These are phyloP conservation scores for Malthinus flaveolus DNA, from an alignment of 2,888 invertebrate species.

Conservation along the genomic window DNA sequence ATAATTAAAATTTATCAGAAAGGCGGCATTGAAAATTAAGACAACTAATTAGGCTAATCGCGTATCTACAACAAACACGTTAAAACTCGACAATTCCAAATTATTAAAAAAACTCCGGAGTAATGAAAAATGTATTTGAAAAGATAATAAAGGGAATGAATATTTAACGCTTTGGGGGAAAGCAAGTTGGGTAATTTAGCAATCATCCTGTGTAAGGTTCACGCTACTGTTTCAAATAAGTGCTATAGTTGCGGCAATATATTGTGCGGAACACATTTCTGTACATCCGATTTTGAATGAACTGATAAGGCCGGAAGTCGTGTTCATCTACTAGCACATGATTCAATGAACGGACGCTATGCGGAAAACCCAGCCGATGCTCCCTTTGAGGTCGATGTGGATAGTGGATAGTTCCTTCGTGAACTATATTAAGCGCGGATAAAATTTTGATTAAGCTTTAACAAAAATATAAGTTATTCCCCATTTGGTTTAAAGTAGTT, in stretches of 20 bases:
- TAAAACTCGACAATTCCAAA: too few species aligned
- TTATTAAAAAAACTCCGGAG: too few species aligned
- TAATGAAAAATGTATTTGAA: neutral
- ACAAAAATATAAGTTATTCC: too few species aligned
- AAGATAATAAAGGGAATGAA: neutral
- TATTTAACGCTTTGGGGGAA: neutral
- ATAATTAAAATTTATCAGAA: too few species aligned
- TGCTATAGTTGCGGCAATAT: constrained; percentile 24
- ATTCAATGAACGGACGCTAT: constrained; percentile 40
- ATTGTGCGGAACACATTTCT: constrained; percentile 39
- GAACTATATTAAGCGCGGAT: constrained; percentile 31
- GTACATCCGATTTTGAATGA: constrained; percentile 43
- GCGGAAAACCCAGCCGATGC: constrained; percentile 36
- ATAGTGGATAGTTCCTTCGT: constrained; percentile 30
- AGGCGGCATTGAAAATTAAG: too few species aligned
- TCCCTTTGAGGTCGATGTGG: constrained; percentile 30
- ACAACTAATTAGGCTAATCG: too few species aligned
- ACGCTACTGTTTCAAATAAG: constrained; percentile 17
- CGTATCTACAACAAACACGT: too few species aligned
- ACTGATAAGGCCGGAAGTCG: constrained; percentile 42
- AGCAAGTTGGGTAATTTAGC: constrained; percentile 8
- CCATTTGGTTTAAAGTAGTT: too few species aligned
- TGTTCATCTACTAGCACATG: constrained; percentile 40
- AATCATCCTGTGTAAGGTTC: constrained; percentile 6
- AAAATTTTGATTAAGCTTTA: constrained; percentile 24